Evolutionary conservation across 92 coral and sea anemone genomes (phyloP).

Genomic region (Hydrozoanthus gracilis): DNA sequence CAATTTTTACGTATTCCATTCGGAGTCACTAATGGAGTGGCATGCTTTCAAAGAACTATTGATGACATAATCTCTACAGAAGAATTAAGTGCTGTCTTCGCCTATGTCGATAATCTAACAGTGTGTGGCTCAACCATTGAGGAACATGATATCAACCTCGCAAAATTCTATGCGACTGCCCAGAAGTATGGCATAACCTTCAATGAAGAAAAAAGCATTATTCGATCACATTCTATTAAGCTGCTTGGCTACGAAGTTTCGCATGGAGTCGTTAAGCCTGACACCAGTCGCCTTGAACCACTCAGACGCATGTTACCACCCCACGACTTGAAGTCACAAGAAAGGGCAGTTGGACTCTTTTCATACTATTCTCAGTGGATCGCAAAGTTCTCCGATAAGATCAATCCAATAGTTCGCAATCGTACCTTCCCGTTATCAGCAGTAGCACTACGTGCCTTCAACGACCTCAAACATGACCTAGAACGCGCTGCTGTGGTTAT

Average conservation of each 20-base stretch:
- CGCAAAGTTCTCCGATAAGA: neutral
- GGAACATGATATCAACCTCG: neutral
- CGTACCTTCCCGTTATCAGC: too few species aligned
- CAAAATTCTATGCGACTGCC: neutral
- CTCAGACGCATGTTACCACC: conserved; percentile 10
- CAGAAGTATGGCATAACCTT: neutral
- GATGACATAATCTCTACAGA: conserved; percentile 50
- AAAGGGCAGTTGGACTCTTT: conserved; percentile 29
- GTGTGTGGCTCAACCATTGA: too few species aligned
- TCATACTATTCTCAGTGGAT: conserved; percentile 28
- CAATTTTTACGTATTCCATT: conserved; percentile 71
- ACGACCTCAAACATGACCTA: too few species aligned
- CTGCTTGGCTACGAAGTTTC: conserved; percentile 11
- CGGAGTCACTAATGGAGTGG: conserved; percentile 64
- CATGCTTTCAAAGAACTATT: conserved; percentile 61
- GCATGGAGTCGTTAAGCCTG: conserved; percentile 32
- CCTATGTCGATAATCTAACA: conserved; percentile 24
- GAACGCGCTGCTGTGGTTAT: too few species aligned
- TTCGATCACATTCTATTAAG: conserved; percentile 1
- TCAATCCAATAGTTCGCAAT: too few species aligned
- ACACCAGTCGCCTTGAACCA: conserved; percentile 23
- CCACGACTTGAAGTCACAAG: conserved; percentile 16
- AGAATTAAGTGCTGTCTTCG: conserved; percentile 52
- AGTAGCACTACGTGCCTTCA: too few species aligned
- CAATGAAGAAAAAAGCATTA: neutral